phyloP scores from a whole-genome alignment of 2,797 vertebrate genomes.

The Tragelaphus oryx region DNA sequence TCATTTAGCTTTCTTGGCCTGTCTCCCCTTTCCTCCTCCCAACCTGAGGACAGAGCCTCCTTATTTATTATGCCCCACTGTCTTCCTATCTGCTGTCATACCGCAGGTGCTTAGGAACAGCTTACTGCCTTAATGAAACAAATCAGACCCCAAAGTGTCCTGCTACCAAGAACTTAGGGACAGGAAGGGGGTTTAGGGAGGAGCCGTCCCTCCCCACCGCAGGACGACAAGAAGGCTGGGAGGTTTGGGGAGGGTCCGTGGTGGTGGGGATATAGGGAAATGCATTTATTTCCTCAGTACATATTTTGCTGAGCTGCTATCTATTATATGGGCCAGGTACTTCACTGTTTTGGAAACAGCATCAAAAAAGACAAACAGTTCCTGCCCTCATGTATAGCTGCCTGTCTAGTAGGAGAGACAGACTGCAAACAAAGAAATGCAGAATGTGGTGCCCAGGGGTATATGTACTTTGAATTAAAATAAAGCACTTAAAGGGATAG shows the following conservation, averaged over 20 bases:
- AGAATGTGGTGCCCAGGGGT: background rate
- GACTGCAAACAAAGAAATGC: background rate
- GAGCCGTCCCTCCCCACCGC: no score
- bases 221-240: background rate
- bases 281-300: background rate
- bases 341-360: background rate
- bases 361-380: background rate
- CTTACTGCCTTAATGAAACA: background rate
- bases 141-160: background rate
- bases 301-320: background rate
- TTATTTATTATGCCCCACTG: accelerated
- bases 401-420: background rate
- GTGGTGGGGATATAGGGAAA: background rate
- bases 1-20: background rate
- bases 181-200: background rate
- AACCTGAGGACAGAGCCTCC: background rate
- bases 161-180: background rate
- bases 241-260: accelerated
- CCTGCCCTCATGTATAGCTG: accelerated
- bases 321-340: accelerated
- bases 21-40: background rate
- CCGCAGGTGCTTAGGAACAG: background rate
- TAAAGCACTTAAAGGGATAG: background rate
- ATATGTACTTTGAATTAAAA: background rate
- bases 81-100: background rate